phyloP scores from a whole-genome alignment of 2,113 vertebrate species.

The Bungarus multicinctus region DNA sequence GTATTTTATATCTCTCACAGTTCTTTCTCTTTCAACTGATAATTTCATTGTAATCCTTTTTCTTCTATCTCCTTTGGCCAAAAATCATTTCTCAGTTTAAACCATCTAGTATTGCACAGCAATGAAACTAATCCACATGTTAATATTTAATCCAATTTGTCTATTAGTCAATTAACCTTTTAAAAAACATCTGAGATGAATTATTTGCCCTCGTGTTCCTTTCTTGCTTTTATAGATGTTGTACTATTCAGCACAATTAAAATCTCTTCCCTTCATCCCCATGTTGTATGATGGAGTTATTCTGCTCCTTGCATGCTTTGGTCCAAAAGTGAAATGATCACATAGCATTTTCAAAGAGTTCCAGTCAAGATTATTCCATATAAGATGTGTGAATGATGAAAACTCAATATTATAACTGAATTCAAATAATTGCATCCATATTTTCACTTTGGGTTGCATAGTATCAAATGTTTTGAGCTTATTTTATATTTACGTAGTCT shows the following conservation, averaged over 20 bases:
- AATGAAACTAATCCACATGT: constrained; percentile 1
- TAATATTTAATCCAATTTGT: constrained; percentile 28
- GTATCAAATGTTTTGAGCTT: neutral
- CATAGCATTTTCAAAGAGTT: neutral
- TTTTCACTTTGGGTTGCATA: neutral
- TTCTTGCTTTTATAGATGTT: constrained; percentile 1
- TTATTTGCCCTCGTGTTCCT: constrained; percentile 13
- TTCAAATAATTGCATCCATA: neutral
- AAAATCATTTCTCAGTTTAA: neutral
- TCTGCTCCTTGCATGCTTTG: neutral
- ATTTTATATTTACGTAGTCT: neutral
- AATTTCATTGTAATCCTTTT: constrained; percentile 8
- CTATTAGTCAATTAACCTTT: neutral
- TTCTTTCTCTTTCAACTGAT: constrained; percentile 2
- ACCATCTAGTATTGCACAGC: neutral
- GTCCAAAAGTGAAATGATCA: neutral
- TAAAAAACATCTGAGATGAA: constrained; percentile 8
- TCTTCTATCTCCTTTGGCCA: neutral
- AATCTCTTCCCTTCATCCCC: neutral
- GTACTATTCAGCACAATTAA: neutral
- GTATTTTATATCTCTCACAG: neutral
- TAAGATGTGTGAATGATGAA: neutral
- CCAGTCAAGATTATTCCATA: neutral
- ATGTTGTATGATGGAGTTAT: neutral
- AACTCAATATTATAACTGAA: neutral